Base-by-base conservation (phyloP, 2,113 vertebrate genomes). In the Otis tarda region DNA sequence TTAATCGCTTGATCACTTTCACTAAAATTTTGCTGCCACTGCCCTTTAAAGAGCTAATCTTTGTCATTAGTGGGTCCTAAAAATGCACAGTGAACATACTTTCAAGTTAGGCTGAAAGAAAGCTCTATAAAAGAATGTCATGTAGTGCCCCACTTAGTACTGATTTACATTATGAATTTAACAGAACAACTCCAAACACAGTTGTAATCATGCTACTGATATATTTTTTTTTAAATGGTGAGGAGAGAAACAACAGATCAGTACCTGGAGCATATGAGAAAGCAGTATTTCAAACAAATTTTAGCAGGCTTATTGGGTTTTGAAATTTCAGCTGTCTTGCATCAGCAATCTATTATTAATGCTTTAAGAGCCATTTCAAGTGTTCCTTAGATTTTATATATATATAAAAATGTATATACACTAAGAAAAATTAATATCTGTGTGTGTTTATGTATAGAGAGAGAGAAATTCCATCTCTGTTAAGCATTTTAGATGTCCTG, bases 11-110 rank as follows among this genome's bases (percentile, higher is more conserved):
- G 39, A 84, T 89, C 53, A 27, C 57, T 93, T 95, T 37, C 41
- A 60, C 68, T 89, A 83, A 89, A 83, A 85, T 80, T 95, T 91
- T 94, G 82, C 43, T 94, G 84, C 57, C 45, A 20, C 57, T 89
- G 57, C 55, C 67, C n/a, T 90, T 70, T 75, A 33, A 65, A 85
- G 83, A 77, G 19, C 14, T 69, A 53, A 60, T 79, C 69, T 78
- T 52, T 81, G 50, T 83, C 35, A 16, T 70, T 73, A 75, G 21
- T 23, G 23, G 25, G 14, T 87, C 37, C 19, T 75, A 56, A 67
- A 71, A 59, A 83, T n/a, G 37, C 43, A 7, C 49, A 56, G 39
- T 61, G 80, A 84, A 17, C 41, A n/a, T 56, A n/a, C 23, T 64
- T 83, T 50, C 50, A 47, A 79, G 33, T 79, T 39, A 50, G n/a